Evolutionary conservation across 2,113 vertebrate genomes (phyloP), one percentile per base, ranked within the genome.

Genomic region (Mirza zaza): DNA sequence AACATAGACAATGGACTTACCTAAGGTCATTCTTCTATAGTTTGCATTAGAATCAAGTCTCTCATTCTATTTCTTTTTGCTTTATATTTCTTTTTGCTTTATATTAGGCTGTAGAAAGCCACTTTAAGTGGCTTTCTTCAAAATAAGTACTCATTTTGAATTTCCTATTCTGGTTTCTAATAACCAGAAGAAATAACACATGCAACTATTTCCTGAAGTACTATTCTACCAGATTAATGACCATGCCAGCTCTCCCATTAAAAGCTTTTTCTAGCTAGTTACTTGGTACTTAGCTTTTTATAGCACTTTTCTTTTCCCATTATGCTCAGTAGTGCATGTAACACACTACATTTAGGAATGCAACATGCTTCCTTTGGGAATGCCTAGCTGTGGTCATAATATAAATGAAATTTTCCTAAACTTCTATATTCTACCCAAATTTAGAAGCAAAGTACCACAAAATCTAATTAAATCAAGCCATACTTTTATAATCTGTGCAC

Each of bases 281-380:
- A 98, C 97, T 98, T 97, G 92, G 95, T 98, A 98, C 97, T 98
- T 97, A 97, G 92, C 67, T 48, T 94, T 98, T 98, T 98, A 99
- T 97, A 90, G 98, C 97, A 98, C 98, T 98, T 98, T 97, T 96
- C 92, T 97, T 98, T 98, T 98, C 98, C 97, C 98, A 98, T 99
- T 98, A 98, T 98, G 98, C 88, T 98, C 98, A 98, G 97, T 61
- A 98, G 98, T 91, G 98, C 98, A 97, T 98, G 98, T 76, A 98
- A 97, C 90, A 96, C 97, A 97, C 65, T 87, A 90, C 94, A 92
- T 81, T 98, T 96, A 97, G 95, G 97, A 98, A 98, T 97, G 88
- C 67, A 97, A 88, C 95, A 97, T 94, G 97, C 1, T 97, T 96
- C 95, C 79, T 88, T 94, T 91, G 87, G 89, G 94, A 97, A 96